Conservation (phyloP, 2,113 vertebrate species). For the Leptobrachium leishanense region DNA sequence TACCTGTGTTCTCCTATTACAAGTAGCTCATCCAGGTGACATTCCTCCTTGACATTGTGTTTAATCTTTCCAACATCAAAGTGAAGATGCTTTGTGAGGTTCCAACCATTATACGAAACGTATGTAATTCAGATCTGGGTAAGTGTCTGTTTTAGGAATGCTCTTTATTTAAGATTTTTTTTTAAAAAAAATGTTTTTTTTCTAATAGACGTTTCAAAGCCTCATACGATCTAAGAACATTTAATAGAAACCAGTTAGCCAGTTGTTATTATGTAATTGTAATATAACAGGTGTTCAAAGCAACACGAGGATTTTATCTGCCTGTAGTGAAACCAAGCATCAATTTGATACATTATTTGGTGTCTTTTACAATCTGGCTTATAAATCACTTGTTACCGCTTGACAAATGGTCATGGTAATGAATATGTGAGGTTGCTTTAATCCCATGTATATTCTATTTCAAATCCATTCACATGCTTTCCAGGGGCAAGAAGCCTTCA, state of each 20-base stretch:
- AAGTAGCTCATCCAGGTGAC: conserved; percentile 35
- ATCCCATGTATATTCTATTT: too few species aligned
- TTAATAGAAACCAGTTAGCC: conserved; percentile 24
- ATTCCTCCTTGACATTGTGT: conserved; percentile 26
- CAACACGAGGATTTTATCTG: neutral
- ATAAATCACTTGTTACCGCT: too few species aligned
- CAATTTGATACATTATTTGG: neutral
- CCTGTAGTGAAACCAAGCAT: neutral
- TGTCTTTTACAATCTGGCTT: neutral
- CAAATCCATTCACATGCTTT: too few species aligned
- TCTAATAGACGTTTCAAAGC: conserved; percentile 13
- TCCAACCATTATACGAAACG: conserved; percentile 5
- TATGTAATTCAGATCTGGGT: conserved; percentile 11
- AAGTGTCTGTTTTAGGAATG: conserved; percentile 4
- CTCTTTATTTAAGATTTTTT: conserved; percentile 5
- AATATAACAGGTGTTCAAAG: conserved; percentile 1
- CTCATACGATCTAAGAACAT: conserved; percentile 11
- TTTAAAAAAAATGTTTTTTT: conserved; percentile 1
- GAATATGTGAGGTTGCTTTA: too few species aligned
- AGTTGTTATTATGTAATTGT: neutral
- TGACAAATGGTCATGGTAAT: too few species aligned
- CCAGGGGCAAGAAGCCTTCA: too few species aligned
- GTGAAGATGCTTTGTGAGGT: conserved; percentile 31
- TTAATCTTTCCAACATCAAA: conserved; percentile 46
- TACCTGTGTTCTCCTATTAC: conserved; percentile 35